These are phyloP conservation scores for Slavum lentiscoides DNA, from an alignment of 2,888 invertebrate species.

Conservation along the genomic window DNA sequence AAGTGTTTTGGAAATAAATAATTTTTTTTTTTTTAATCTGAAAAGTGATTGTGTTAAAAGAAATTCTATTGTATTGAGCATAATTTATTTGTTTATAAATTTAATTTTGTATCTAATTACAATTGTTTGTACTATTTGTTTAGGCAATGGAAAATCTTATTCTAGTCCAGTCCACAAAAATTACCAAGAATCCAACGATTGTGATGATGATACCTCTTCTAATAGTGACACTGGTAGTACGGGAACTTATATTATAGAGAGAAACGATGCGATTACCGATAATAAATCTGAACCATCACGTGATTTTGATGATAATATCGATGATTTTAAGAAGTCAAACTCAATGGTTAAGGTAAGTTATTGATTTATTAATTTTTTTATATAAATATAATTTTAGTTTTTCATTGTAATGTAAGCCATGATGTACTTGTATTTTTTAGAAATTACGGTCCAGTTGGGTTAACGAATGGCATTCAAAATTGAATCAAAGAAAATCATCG, in stretches of 20 bases:
- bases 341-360: slow-evolving; percentile 45
- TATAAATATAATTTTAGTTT: not conserved
- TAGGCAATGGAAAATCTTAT: slow-evolving; percentile 29
- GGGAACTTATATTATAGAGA: slow-evolving; percentile 49
- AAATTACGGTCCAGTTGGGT: slow-evolving; percentile 50
- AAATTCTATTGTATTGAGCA: too few relatives aligned
- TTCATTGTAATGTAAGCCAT: not conserved
- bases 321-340: slow-evolving; percentile 47
- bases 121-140: not conserved
- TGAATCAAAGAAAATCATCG: slow-evolving; percentile 37
- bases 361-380: not conserved
- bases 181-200: slow-evolving; percentile 34
- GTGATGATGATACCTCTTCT: slow-evolving; percentile 41
- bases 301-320: slow-evolving; percentile 19
- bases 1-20: too few relatives aligned
- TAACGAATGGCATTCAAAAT: slow-evolving; percentile 50
- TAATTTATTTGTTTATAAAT: not conserved
- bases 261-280: slow-evolving; percentile 5
- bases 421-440: not conserved
- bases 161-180: slow-evolving; percentile 42
- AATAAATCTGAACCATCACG: slow-evolving; percentile 3
- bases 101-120: not conserved
- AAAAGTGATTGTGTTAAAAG: too few relatives aligned
- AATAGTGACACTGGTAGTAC: slow-evolving; percentile 52
- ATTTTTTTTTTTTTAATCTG: too few relatives aligned